Conservation (phyloP, 35 echinoderm and acorn worm species). For the Chiridota heheva region DNA sequence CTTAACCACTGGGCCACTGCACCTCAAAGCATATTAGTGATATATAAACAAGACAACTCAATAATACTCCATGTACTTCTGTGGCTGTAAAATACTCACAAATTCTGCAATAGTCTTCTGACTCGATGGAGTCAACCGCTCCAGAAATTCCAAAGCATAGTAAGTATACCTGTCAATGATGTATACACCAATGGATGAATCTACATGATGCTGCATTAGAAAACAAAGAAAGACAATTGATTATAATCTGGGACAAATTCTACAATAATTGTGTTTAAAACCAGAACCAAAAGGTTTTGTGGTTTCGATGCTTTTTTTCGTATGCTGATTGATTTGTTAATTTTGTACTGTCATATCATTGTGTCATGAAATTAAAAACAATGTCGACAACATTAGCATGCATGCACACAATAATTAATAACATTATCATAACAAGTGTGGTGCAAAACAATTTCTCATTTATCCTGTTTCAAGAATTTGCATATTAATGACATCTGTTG, state of each 20-base stretch:
- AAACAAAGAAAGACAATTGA: constrained; percentile 18
- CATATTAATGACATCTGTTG: too few species aligned
- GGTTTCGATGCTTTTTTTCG: too few species aligned
- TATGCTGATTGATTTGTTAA: too few species aligned
- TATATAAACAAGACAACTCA: too few species aligned
- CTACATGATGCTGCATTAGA: constrained; percentile 84
- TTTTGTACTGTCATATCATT: too few species aligned
- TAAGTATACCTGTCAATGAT: constrained; percentile 98
- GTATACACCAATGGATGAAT: constrained; percentile 94
- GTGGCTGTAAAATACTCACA: constrained; percentile 84
- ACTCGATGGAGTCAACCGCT: constrained; percentile 68
- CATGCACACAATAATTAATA: background rate
- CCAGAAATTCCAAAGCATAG: constrained; percentile 85
- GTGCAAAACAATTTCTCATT: background rate
- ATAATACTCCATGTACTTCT: too few species aligned
- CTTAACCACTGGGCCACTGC: too few species aligned
- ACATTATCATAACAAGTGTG: background rate
- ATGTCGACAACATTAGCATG: background rate
- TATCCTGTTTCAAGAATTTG: too few species aligned
- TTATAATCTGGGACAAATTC: background rate
- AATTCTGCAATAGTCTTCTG: constrained; percentile 81
- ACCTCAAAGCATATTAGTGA: too few species aligned
- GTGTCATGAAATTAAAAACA: background rate
- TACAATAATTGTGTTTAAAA: too few species aligned
- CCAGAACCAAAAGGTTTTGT: too few species aligned